Percentiles rank a stretch among this genome's conserved stretches.
Conservation (phyloP, 1,140 invertebrate genomes). For the Sipha flava region DNA sequence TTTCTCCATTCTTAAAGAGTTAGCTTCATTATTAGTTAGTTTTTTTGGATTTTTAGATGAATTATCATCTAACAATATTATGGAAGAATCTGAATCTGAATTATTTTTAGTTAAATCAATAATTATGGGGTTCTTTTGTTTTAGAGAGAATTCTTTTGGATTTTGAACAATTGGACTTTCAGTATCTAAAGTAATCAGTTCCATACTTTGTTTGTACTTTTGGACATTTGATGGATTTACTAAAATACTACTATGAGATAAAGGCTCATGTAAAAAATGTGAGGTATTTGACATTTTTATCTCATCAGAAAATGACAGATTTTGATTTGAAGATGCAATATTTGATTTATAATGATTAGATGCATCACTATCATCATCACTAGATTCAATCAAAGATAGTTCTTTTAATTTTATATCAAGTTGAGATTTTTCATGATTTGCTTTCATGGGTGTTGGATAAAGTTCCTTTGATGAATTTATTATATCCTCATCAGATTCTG, state of each 20-base stretch:
- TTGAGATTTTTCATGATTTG: neutral
- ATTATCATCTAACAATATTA: neutral
- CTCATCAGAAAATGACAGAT: neutral
- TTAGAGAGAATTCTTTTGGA: neutral
- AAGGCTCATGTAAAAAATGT: neutral
- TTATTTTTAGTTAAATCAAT: neutral
- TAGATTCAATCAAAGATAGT: conserved; percentile 2
- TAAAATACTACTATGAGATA: conserved; percentile 20
- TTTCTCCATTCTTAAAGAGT: conserved; percentile 19
- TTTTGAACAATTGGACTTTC: neutral
- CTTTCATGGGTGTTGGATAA: neutral
- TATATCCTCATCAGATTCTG: neutral
- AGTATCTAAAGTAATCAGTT: neutral
- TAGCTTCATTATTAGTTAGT: neutral
- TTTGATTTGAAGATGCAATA: neutral
- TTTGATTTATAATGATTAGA: conserved; percentile 3
- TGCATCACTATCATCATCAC: neutral
- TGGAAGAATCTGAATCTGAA: neutral
- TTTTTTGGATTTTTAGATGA: neutral
- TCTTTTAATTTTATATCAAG: neutral
- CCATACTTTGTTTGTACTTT: neutral
- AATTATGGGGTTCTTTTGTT: neutral
- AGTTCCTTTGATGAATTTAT: conserved; percentile 5
- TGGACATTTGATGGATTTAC: neutral
- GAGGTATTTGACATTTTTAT: neutral